phyloP scores from a whole-genome alignment of 2,888 invertebrate genomes.

The Mayetiola destructor region DNA sequence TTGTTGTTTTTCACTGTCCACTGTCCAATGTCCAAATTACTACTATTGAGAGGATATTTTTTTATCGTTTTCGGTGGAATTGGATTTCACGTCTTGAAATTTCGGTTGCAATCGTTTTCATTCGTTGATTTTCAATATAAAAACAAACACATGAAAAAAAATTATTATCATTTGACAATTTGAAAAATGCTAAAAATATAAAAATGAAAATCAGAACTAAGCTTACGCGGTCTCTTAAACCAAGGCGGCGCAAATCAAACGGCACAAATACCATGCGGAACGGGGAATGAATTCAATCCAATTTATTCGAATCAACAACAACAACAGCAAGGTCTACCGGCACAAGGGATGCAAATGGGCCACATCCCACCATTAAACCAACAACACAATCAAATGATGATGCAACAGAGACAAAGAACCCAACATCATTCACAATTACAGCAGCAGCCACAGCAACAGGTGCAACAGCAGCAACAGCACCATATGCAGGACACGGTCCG shows the following conservation, averaged over 20 bases:
- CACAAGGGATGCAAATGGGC: constrained; percentile 12
- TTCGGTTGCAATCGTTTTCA: too few relatives aligned
- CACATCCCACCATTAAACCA: constrained; percentile 14
- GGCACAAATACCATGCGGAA: constrained; percentile 24
- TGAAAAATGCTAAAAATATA: not conserved
- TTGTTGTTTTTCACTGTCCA: not conserved
- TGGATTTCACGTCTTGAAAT: too few relatives aligned
- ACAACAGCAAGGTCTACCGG: constrained; percentile 17
- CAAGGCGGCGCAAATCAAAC: constrained; percentile 21
- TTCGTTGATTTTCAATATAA: too few relatives aligned
- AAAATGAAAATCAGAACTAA: constrained; percentile 27
- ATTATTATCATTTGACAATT: too few relatives aligned
- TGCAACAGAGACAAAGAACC: constrained; percentile 13
- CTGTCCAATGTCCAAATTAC: too few relatives aligned
- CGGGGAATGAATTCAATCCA: not conserved
- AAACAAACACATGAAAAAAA: not conserved
- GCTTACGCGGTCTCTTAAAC: constrained; percentile 34
- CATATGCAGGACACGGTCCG: constrained; percentile 25
- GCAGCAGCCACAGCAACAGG: constrained; percentile 23
- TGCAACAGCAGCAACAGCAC: constrained; percentile 22
- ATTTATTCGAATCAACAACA: constrained; percentile 24
- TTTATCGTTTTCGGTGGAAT: too few relatives aligned
- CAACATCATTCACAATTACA: constrained; percentile 21
- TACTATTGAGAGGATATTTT: too few relatives aligned
- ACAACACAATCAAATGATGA: not conserved